Evolutionary conservation across 1,140 invertebrate species (phyloP).

Genomic region (Leguminivora glycinivorella): DNA sequence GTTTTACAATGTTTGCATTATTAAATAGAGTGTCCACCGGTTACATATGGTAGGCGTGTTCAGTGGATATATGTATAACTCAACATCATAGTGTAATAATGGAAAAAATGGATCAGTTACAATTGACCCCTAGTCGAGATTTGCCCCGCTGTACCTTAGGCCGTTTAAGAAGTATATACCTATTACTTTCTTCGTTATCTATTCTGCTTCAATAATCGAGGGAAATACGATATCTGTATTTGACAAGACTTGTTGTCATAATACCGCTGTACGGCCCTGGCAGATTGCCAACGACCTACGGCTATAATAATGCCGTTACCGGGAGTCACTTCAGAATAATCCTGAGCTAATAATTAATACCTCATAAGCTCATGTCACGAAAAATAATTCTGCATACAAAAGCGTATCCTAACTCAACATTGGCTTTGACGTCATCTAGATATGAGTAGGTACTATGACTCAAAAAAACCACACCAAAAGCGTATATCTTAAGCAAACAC

Average conservation of each 20-base stretch:
- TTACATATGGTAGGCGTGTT: too few relatives aligned
- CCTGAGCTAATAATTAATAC: neutral
- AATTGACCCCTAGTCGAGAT: too few relatives aligned
- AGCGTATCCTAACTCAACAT: slow-evolving; percentile 40
- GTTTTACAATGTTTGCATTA: too few relatives aligned
- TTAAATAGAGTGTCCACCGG: too few relatives aligned
- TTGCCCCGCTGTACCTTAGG: neutral
- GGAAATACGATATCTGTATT: slow-evolving; percentile 12
- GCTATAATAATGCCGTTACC: slow-evolving; percentile 1
- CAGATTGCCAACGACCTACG: slow-evolving; percentile 2
- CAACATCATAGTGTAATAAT: too few relatives aligned
- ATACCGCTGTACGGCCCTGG: neutral
- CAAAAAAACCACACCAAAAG: slow-evolving; percentile 38
- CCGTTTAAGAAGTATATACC: too few relatives aligned
- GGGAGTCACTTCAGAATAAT: neutral
- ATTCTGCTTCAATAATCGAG: too few relatives aligned
- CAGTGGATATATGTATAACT: too few relatives aligned
- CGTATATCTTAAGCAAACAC: slow-evolving; percentile 56
- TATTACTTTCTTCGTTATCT: slow-evolving; percentile 4
- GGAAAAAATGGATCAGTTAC: too few relatives aligned
- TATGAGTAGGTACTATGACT: slow-evolving; percentile 47
- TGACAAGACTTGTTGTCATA: slow-evolving; percentile 14
- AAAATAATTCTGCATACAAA: slow-evolving; percentile 19
- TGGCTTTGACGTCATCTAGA: slow-evolving; percentile 38
- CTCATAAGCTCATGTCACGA: neutral